phyloP scores from a whole-genome alignment of 2,888 invertebrate genomes.

The Diarsia dahlii region DNA sequence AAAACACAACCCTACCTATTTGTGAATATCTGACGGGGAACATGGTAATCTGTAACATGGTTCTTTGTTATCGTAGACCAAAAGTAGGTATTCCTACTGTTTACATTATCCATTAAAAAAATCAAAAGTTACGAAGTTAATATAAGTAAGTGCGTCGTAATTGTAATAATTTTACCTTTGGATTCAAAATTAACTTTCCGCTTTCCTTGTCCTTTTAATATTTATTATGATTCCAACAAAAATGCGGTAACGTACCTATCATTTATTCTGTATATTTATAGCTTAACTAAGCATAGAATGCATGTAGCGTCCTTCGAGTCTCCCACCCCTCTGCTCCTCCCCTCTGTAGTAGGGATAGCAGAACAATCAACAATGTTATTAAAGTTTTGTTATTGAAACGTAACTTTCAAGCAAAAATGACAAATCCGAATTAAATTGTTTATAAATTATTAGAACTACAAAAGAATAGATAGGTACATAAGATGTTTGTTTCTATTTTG shows the following conservation, averaged over 20 bases:
- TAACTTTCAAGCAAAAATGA: background rate
- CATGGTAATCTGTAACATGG: background rate
- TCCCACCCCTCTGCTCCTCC: slow-evolving; percentile 12
- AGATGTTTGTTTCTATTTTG: background rate
- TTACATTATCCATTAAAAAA: background rate
- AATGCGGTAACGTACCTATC: background rate
- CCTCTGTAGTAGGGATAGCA: slow-evolving; percentile 5
- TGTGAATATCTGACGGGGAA: background rate
- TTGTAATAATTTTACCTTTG: background rate
- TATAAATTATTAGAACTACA: background rate
- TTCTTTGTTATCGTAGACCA: background rate
- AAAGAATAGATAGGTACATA: background rate
- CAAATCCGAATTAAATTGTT: background rate
- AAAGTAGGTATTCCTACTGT: background rate
- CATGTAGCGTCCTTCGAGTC: slow-evolving; percentile 35
- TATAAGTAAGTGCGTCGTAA: too few relatives aligned
- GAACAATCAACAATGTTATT: background rate
- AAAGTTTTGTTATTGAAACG: background rate
- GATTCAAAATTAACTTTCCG: background rate
- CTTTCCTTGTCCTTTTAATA: too few relatives aligned
- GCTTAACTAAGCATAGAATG: slow-evolving; percentile 19
- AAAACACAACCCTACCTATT: background rate
- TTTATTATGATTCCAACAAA: background rate
- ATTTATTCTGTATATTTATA: background rate
- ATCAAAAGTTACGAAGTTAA: background rate